These are phyloP conservation scores for Mythimna pallens DNA, from an alignment of 2,888 invertebrate genomes.

Conservation along the genomic window DNA sequence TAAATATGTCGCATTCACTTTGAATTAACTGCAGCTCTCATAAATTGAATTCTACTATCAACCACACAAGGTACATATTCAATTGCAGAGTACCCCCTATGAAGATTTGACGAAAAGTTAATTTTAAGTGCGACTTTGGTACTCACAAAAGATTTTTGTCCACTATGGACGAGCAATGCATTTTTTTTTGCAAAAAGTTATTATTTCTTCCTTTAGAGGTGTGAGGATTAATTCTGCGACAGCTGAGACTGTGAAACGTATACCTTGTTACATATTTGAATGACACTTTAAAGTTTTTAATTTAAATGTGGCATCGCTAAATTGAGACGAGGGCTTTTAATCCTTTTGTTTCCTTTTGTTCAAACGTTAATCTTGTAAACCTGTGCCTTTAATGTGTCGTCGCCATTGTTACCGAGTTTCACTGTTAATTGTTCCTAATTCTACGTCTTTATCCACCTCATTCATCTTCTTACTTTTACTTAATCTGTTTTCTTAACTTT, in stretches of 20 bases:
- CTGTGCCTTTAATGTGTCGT: conserved; percentile 73
- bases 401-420: conserved; percentile 69
- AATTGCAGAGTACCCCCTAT: conserved; percentile 14
- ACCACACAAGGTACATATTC: conserved; percentile 67
- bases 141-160: conserved; percentile 86
- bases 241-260: conserved; percentile 71
- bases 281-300: conserved; percentile 81
- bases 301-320: conserved; percentile 75
- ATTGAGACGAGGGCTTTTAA: conserved; percentile 77
- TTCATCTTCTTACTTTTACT: conserved; percentile 68
- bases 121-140: conserved; percentile 85
- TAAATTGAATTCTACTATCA: conserved; percentile 66
- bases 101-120: conserved; percentile 82
- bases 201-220: conserved; percentile 76
- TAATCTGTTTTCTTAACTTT: conserved; percentile 67
- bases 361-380: conserved; percentile 74
- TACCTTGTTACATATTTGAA: conserved; percentile 84
- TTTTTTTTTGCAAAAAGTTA: conserved; percentile 76
- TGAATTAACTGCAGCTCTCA: conserved; percentile 71
- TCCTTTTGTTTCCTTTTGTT: conserved; percentile 79
- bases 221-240: conserved; percentile 80
- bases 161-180: conserved; percentile 76
- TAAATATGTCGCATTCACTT: conserved; percentile 89
- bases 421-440: conserved; percentile 76
- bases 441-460: conserved; percentile 69